These are phyloP conservation scores for Pachycephus smyrnensis DNA, from an alignment of 2,888 invertebrate species.

Conservation along the genomic window DNA sequence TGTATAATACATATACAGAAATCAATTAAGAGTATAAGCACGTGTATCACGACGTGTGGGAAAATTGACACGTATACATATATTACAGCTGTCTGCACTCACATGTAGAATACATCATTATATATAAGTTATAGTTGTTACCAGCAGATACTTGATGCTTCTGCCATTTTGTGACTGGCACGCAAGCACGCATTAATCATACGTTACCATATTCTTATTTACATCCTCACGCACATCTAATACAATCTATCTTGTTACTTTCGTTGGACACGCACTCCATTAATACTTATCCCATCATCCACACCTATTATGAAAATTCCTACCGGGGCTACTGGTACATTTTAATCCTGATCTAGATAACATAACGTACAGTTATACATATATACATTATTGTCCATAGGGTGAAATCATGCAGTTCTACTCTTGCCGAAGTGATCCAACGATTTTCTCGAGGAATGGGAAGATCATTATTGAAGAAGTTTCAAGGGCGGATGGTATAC, in stretches of 20 bases:
- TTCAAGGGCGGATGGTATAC: background rate
- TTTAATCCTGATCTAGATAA: background rate
- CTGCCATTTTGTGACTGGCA: background rate
- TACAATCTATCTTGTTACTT: background rate
- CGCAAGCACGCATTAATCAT: background rate
- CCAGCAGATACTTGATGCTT: background rate
- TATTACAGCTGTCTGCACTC: background rate
- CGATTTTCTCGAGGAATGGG: background rate
- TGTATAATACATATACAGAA: too few species aligned
- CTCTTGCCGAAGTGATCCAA: background rate
- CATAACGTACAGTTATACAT: background rate
- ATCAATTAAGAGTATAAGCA: background rate
- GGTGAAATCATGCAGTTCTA: background rate
- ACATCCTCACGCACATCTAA: background rate
- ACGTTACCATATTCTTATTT: background rate
- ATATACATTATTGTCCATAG: background rate
- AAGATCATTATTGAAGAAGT: background rate
- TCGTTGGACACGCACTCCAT: background rate
- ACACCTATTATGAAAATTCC: background rate
- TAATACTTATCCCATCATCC: background rate
- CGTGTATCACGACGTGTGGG: background rate
- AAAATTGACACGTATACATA: background rate
- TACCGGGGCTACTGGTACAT: background rate
- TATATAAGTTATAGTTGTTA: background rate
- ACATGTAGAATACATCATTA: background rate